phyloP scores from a whole-genome alignment of 2,797 vertebrate species.

The Spinus olivaceus region DNA sequence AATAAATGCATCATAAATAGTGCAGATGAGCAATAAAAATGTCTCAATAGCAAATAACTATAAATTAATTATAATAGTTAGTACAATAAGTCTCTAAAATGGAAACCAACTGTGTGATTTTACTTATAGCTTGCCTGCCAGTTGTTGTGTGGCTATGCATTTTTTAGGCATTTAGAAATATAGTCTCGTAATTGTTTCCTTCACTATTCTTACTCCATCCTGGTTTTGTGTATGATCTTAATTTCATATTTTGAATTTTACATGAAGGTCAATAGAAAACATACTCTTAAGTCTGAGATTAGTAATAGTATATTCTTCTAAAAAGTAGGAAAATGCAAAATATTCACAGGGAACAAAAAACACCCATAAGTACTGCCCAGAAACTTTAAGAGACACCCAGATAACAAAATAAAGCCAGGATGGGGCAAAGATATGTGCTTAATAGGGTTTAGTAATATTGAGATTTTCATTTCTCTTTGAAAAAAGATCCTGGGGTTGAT shows the following conservation, averaged over 20 bases:
- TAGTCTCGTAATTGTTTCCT: not conserved
- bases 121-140: not conserved
- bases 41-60: not conserved
- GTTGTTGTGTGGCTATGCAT: not conserved
- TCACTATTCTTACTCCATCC: not conserved
- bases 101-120: not conserved
- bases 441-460: not conserved
- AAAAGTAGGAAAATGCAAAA: not conserved
- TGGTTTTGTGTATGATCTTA: not conserved
- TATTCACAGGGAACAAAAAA: not conserved
- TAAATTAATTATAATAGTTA: not conserved
- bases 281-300: not conserved
- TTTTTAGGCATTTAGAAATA: not conserved
- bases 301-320: not conserved
- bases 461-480: not conserved
- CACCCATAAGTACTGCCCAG: rapidly evolving
- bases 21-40: not conserved
- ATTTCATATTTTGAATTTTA: not conserved
- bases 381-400: not conserved
- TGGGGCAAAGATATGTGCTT: not conserved
- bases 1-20: not conserved
- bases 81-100: not conserved
- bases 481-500: not conserved
- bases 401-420: not conserved
- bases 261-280: not conserved